Base-by-base conservation (phyloP, 2,888 invertebrate genomes). In the Caenorhabditis doughertyi region DNA sequence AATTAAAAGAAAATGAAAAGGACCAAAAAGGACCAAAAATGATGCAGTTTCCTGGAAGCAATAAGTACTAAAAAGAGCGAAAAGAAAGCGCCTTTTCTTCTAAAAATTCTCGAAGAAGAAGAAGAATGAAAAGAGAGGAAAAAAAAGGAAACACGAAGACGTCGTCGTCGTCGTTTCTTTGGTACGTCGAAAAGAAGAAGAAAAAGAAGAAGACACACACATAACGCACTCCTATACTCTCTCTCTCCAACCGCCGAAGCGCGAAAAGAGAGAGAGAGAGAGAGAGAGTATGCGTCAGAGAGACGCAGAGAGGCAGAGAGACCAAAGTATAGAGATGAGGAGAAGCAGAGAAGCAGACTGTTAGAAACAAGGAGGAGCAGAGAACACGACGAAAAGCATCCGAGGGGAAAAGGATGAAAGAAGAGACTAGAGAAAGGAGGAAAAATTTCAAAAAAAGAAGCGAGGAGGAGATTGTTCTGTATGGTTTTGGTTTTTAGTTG, bases 141-240 rank as follows among this genome's bases (percentile, higher is more conserved):
- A 32, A 23, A 35, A 51, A 39, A 25, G 16, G 51, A 65, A 27
- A 64, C n/a, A n/a, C n/a, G n/a, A 25, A 21, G n/a, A 42, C 42
- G 42, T 13, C 35, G 39, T 23, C 39, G 58, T 39, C 60, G 42
- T 25, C 60, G 42, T 25, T 18, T n/a, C 18, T 47, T 3, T 47
- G 44, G 44, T 47, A 47, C 44, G 44, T 47, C 25, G 53, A 53
- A 27, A 55, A 29, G 55, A 58, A 18, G 42, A 44, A n/a, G 42
- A 62, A n/a, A 23, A 65, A 65, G 51, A 35, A 65, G 51, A 47
- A n/a, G 65, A 47, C 44, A 47, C 44, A 70, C 42, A 47, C 32
- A 49, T 21, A 70, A 70, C 56, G 71, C 42, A 32, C 58, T n/a
- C n/a, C n/a, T n/a, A n/a, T n/a, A n/a, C n/a, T n/a, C n/a, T n/a